phyloP scores from a whole-genome alignment of 2,888 invertebrate species.

The Himalopsyche tibetana region DNA sequence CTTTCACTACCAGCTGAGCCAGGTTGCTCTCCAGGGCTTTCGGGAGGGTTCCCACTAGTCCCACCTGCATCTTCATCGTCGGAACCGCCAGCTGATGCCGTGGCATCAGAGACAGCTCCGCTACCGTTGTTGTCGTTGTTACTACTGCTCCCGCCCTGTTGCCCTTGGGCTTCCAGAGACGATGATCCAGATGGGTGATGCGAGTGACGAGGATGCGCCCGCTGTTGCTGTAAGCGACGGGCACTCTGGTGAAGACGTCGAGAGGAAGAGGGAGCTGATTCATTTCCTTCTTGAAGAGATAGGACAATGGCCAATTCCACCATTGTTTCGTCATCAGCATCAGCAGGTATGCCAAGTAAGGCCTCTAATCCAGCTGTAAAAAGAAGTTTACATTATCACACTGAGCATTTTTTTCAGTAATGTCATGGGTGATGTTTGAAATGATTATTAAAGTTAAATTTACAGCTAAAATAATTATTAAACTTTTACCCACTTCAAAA shows the following conservation, averaged over 20 bases:
- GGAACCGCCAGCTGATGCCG: constrained; percentile 88
- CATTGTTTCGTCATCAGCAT: constrained; percentile 97
- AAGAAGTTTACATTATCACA: neutral
- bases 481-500: too few species aligned
- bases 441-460: too few species aligned
- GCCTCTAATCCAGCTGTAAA: constrained; percentile 83
- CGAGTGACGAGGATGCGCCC: neutral
- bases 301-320: constrained; percentile 97
- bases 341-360: constrained; percentile 92
- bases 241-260: constrained; percentile 71
- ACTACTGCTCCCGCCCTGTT: constrained; percentile 26
- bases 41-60: neutral
- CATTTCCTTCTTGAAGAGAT: constrained; percentile 88
- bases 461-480: too few species aligned
- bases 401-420: neutral
- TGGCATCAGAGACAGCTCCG: constrained; percentile 83
- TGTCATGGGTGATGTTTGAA: too few species aligned
- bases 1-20: constrained; percentile 66
- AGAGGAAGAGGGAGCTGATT: constrained; percentile 72
- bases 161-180: too few species aligned
- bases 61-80: constrained; percentile 96
- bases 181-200: too few species aligned
- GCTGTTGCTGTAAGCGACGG: constrained; percentile 94
- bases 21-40: constrained; percentile 31
- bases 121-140: constrained; percentile 60